Evolutionary conservation across 2,113 vertebrate genomes (phyloP).

Genomic region (Ceyx margarethae): DNA sequence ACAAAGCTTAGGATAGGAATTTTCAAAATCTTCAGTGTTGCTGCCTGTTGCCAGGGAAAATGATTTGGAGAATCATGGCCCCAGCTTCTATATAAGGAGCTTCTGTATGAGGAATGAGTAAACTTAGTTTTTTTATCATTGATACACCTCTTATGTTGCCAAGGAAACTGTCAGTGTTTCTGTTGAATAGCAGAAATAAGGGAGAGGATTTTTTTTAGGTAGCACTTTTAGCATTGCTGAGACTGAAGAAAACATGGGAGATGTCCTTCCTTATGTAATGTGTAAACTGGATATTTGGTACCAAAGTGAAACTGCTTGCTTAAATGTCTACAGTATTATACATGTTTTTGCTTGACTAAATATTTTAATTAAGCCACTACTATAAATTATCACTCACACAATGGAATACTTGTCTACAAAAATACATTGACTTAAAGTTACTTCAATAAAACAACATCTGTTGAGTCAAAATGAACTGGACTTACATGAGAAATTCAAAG

Average conservation of each 20-base stretch:
- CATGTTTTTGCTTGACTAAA: background rate
- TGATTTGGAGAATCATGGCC: background rate
- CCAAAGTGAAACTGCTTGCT: background rate
- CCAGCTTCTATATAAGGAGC: background rate
- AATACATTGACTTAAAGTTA: background rate
- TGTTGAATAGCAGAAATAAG: background rate
- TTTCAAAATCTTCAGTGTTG: background rate
- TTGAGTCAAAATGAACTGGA: background rate
- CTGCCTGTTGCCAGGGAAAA: background rate
- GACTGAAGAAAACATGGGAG: background rate
- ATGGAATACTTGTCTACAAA: background rate
- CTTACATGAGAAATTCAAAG: background rate
- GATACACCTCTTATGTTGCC: background rate
- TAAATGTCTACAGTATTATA: background rate
- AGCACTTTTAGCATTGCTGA: background rate
- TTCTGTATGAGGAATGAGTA: background rate
- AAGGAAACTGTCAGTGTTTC: background rate
- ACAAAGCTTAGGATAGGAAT: background rate
- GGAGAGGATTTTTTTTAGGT: background rate
- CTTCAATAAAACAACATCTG: background rate
- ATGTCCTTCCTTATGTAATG: background rate
- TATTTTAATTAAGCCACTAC: background rate
- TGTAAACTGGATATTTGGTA: background rate
- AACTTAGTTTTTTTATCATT: background rate
- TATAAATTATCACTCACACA: background rate